Evolutionary conservation across 1,140 invertebrate species (phyloP).

Genomic region (Orius insidiosus): DNA sequence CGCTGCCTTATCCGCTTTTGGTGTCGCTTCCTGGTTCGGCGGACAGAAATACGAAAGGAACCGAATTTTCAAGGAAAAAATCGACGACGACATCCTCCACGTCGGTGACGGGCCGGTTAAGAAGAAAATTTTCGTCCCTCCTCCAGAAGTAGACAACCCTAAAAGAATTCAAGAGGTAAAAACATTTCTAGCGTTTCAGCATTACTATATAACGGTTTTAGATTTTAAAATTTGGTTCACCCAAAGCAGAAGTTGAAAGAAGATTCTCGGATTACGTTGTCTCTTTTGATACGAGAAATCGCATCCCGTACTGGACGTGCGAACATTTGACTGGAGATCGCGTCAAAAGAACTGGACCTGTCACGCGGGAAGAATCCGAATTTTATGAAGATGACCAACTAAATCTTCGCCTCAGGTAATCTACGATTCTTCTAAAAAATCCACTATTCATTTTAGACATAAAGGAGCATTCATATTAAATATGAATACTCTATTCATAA

Average conservation of each 20-base stretch:
- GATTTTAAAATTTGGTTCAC: conserved; percentile 90
- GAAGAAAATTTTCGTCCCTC: background rate
- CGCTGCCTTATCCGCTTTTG: background rate
- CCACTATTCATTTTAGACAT: too few species aligned
- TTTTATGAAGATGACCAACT: conserved; percentile 75
- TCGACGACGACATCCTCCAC: background rate
- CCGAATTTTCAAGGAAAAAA: background rate
- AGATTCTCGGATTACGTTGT: conserved; percentile 84
- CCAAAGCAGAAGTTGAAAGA: conserved; percentile 72
- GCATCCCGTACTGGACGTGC: conserved; percentile 90
- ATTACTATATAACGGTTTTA: too few species aligned
- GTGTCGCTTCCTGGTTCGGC: conserved; percentile 1
- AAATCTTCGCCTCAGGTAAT: conserved; percentile 67
- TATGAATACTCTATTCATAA: too few species aligned
- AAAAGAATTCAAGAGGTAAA: background rate
- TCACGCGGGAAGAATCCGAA: conserved; percentile 67
- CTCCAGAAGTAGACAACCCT: background rate
- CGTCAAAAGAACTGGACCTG: conserved; percentile 45
- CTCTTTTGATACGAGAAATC: conserved; percentile 78
- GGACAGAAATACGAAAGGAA: background rate
- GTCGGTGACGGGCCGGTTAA: background rate
- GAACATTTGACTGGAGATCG: conserved; percentile 78
- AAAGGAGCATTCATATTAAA: too few species aligned
- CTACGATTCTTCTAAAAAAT: too few species aligned
- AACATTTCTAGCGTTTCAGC: too few species aligned